A percentile compares a stretch with the other conserved stretches of the same genome.
Conservation (phyloP, 2,888 invertebrate genomes). For the Sinodicranocentrus sp. region DNA sequence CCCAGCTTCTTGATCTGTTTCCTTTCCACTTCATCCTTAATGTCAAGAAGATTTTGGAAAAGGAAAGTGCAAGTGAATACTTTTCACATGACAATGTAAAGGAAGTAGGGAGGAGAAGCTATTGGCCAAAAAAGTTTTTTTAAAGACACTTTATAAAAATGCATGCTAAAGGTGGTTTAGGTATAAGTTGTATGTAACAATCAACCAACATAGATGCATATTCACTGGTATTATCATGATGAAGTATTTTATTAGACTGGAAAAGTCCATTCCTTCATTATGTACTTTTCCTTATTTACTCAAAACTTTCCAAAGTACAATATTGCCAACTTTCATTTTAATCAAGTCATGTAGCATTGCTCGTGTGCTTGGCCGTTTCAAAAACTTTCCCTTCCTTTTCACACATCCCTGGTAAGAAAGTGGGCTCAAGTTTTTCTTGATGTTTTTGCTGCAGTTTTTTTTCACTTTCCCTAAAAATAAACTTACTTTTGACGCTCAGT, state of each 20-base stretch:
- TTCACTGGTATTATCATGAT: not conserved
- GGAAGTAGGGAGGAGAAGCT: not conserved
- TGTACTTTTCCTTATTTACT: slow-evolving; percentile 32
- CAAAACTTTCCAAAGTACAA: slow-evolving; percentile 24
- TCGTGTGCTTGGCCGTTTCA: not conserved
- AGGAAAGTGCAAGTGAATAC: not conserved
- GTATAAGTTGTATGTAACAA: no score
- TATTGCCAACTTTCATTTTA: slow-evolving; percentile 41
- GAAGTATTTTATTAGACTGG: slow-evolving; percentile 1
- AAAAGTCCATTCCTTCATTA: slow-evolving; percentile 20
- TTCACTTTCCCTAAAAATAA: not conserved
- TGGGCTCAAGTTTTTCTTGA: no score
- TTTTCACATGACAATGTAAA: slow-evolving; percentile 20
- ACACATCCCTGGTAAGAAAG: not conserved
- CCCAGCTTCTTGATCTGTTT: not conserved
- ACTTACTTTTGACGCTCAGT: no score
- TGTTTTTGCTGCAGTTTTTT: no score
- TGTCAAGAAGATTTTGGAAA: slow-evolving; percentile 18
- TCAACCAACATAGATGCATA: no score
- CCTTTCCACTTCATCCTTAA: not conserved
- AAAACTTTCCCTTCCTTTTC: slow-evolving; percentile 21
- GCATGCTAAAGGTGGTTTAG: no score
- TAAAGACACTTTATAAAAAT: no score
- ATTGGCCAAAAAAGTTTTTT: no score
- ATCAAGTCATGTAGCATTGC: slow-evolving; percentile 21